These are phyloP conservation scores for Eclectus roratus DNA, from an alignment of 2,113 vertebrate species.

Conservation along the genomic window DNA sequence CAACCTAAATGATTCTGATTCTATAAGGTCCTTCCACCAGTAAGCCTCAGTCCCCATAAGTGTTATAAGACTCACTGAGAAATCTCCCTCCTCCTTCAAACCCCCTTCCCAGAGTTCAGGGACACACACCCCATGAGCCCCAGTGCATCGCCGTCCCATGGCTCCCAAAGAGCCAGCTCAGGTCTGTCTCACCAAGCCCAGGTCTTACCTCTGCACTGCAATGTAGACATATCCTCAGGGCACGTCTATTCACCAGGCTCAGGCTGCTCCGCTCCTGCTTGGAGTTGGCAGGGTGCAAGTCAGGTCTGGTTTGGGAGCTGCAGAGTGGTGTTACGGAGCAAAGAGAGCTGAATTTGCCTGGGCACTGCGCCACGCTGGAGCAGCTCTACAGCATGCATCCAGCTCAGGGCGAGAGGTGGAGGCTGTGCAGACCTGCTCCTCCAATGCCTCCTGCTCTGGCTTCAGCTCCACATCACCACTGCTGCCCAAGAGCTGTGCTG, in stretches of 20 bases:
- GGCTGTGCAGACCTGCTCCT: not conserved
- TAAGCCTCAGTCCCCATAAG: not conserved
- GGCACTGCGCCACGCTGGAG: not conserved
- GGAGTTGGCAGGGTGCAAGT: slow-evolving; percentile 30
- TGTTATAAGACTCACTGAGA: not conserved
- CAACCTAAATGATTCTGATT: not conserved
- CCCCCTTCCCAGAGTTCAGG: not conserved
- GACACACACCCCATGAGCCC: not conserved
- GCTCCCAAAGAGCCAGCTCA: not conserved
- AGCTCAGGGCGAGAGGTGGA: not conserved
- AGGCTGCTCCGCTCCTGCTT: not conserved
- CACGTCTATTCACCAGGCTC: not conserved
- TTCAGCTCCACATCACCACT: not conserved
- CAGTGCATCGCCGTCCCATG: rapidly evolving
- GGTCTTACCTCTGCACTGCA: slow-evolving; percentile 23
- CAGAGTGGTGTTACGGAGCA: not conserved
- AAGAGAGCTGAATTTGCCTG: not conserved
- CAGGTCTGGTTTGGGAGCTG: slow-evolving; percentile 47
- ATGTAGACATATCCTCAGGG: slow-evolving; percentile 28
- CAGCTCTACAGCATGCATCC: not conserved
- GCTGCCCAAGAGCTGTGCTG: not conserved
- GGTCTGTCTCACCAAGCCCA: not conserved
- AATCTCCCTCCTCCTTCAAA: not conserved
- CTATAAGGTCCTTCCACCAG: not conserved
- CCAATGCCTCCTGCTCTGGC: not conserved